Percentiles rank a stretch among this genome's conserved stretches.
Conservation (phyloP, 2,888 invertebrate species). For the Drosophila kokeensis region DNA sequence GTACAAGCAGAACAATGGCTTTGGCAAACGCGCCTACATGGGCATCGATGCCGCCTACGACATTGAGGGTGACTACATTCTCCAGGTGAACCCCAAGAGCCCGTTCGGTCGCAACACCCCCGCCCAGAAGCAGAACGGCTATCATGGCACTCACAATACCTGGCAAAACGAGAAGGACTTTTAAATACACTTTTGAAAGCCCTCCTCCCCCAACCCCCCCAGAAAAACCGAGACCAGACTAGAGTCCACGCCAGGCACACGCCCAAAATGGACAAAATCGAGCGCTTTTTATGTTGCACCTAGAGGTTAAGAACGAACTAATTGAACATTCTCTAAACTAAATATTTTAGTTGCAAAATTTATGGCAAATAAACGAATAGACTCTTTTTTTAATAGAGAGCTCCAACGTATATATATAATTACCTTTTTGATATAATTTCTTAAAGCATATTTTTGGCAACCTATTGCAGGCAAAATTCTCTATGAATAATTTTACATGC, state of each 20-base stretch:
- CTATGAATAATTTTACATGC: too few species aligned
- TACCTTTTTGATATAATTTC: not conserved
- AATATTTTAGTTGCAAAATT: constrained; percentile 30
- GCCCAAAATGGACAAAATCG: constrained; percentile 15
- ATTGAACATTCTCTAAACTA: constrained; percentile 32
- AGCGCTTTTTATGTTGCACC: constrained; percentile 26
- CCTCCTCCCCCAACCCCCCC: not conserved
- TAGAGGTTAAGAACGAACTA: constrained; percentile 32
- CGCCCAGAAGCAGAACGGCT: constrained; percentile 70
- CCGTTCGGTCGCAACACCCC: constrained; percentile 82
- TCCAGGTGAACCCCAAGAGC: constrained; percentile 80
- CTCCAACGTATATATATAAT: constrained; percentile 17
- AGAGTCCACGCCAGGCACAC: not conserved
- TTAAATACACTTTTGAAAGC: not conserved
- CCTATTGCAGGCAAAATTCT: not conserved
- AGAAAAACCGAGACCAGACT: constrained; percentile 2
- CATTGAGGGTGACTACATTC: constrained; percentile 81
- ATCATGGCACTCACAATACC: constrained; percentile 66
- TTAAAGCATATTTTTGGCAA: not conserved
- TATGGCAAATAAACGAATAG: constrained; percentile 44
- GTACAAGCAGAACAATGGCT: constrained; percentile 79
- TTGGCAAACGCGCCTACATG: constrained; percentile 82
- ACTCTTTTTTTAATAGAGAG: constrained; percentile 23
- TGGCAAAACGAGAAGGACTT: constrained; percentile 42
- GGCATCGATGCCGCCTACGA: constrained; percentile 77